Conservation (phyloP, 2,888 invertebrate genomes). For the Hirtodrosophila confusa region DNA sequence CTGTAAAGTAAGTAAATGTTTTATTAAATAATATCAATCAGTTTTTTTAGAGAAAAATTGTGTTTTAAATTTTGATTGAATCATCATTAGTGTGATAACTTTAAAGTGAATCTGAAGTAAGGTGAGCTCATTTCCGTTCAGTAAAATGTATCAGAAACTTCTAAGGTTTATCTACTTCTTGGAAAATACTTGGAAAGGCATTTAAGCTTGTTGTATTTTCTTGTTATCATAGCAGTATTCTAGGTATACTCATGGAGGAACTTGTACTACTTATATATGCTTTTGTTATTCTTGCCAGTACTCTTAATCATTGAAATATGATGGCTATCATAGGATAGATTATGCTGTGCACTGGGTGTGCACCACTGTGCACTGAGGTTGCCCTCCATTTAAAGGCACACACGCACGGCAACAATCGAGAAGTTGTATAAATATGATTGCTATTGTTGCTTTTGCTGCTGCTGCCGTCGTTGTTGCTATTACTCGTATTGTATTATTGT, state of each 20-base stretch:
- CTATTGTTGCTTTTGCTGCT: constrained; percentile 26
- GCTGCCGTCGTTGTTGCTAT: constrained; percentile 12
- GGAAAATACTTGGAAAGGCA: neutral
- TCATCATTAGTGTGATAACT: too few relatives aligned
- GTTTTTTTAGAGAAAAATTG: too few relatives aligned
- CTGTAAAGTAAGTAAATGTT: too few relatives aligned
- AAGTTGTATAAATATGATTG: constrained; percentile 53
- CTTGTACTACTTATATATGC: too few relatives aligned
- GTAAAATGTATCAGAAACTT: neutral
- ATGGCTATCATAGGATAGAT: neutral
- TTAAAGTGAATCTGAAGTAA: too few relatives aligned
- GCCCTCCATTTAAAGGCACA: constrained; percentile 15
- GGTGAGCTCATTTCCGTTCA: too few relatives aligned
- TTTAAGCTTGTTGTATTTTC: neutral
- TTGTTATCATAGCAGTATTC: neutral
- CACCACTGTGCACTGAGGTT: constrained; percentile 47
- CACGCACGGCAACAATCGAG: constrained; percentile 40
- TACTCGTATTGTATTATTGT: constrained; percentile 20
- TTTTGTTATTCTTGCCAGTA: neutral
- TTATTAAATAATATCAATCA: too few relatives aligned
- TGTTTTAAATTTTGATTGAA: too few relatives aligned
- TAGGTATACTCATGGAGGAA: too few relatives aligned
- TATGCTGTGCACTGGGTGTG: constrained; percentile 4
- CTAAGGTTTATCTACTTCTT: neutral
- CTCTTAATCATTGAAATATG: neutral